phyloP scores from a whole-genome alignment of 1,140 invertebrate genomes.

The Dreissena rostriformis region DNA sequence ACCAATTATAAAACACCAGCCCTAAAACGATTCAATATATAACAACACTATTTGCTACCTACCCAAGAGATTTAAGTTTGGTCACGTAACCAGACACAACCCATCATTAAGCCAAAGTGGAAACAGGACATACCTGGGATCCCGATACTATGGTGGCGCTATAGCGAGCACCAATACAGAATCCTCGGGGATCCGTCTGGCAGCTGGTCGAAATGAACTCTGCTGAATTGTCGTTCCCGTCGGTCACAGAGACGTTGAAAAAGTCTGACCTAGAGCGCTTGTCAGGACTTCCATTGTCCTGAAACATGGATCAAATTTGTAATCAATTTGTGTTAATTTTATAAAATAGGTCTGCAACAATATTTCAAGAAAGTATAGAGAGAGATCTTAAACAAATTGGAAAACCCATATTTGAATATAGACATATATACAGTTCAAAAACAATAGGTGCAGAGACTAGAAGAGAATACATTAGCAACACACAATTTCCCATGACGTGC shows the following conservation, averaged over 20 bases:
- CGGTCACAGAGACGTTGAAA: constrained; percentile 63
- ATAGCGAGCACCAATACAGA: constrained; percentile 62
- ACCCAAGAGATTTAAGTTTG: too few relatives aligned
- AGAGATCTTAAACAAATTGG: too few relatives aligned
- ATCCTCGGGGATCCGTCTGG: constrained; percentile 28
- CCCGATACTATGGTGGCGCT: constrained; percentile 40
- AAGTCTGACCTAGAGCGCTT: not conserved
- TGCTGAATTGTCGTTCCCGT: constrained; percentile 70
- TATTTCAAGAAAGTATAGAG: too few relatives aligned
- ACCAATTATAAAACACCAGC: too few relatives aligned
- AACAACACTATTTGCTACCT: too few relatives aligned
- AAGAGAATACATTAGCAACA: too few relatives aligned
- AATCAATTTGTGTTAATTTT: not conserved
- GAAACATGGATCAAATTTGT: not conserved
- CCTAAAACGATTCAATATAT: too few relatives aligned
- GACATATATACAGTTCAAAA: too few relatives aligned
- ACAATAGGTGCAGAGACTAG: too few relatives aligned
- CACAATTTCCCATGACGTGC: too few relatives aligned
- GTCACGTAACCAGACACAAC: too few relatives aligned
- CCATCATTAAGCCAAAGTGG: not conserved
- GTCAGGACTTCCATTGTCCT: constrained; percentile 3
- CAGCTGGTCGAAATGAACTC: constrained; percentile 59
- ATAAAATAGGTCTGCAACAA: not conserved
- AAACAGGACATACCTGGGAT: constrained; percentile 29
- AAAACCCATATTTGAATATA: too few relatives aligned